A percentile compares a stretch with the other conserved stretches of the same genome.
These are phyloP conservation scores for Muntiacus reevesi DNA, from an alignment of 2,113 vertebrate genomes.

Conservation along the genomic window DNA sequence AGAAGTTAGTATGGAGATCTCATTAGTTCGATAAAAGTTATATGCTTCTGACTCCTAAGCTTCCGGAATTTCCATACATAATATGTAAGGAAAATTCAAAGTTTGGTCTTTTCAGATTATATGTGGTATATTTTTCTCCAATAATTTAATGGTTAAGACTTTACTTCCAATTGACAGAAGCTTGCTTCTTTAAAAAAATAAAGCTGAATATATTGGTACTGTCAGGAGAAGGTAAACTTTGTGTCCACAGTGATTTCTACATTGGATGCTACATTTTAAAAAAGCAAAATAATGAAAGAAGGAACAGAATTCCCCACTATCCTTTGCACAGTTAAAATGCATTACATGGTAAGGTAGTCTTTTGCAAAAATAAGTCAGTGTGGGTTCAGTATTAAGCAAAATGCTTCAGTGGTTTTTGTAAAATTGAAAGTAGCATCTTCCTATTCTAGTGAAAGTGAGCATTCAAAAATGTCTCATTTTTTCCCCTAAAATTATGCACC, in stretches of 20 bases:
- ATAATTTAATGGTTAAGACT: not conserved
- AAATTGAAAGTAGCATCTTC: slow-evolving; percentile 36
- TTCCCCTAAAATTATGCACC: not conserved
- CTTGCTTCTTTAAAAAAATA: not conserved
- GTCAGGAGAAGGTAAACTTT: slow-evolving; percentile 14
- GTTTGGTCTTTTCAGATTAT: not conserved
- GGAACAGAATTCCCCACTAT: not conserved
- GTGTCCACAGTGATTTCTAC: slow-evolving; percentile 27
- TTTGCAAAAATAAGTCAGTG: slow-evolving; percentile 6
- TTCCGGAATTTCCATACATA: not conserved
- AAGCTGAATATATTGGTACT: slow-evolving; percentile 24
- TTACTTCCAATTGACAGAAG: not conserved
- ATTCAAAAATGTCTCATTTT: slow-evolving; percentile 30
- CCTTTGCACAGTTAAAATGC: slow-evolving; percentile 16
- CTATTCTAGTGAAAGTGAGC: slow-evolving; percentile 21
- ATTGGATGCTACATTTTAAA: not conserved
- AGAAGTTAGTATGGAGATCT: not conserved
- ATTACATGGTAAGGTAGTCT: not conserved
- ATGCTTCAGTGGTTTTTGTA: slow-evolving; percentile 36
- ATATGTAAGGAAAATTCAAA: not conserved
- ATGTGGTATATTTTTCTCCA: not conserved
- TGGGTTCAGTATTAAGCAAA: slow-evolving; percentile 11
- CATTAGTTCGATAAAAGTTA: not conserved
- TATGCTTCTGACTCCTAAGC: not conserved
- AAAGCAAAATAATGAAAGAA: slow-evolving; percentile 5